Percentiles rank a stretch among this genome's conserved stretches.
Conservation (phyloP, 2,888 invertebrate species). For the Norana najaformis region DNA sequence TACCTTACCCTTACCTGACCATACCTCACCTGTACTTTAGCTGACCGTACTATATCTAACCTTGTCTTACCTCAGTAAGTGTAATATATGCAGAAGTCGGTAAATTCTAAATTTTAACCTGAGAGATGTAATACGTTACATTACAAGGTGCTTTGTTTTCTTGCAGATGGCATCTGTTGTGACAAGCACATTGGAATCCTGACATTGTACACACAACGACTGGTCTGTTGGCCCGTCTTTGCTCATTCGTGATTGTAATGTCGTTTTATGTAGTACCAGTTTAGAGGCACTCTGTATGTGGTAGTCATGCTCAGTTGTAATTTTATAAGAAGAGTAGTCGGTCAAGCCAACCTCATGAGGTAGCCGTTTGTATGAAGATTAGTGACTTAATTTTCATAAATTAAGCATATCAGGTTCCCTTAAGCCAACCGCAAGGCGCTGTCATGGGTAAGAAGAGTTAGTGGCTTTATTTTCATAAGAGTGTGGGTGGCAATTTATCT, state of each 20-base stretch:
- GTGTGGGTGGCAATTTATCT: background rate
- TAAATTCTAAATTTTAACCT: background rate
- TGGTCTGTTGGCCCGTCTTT: background rate
- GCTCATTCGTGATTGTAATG: background rate
- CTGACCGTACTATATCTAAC: too few relatives aligned
- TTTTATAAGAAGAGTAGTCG: too few relatives aligned
- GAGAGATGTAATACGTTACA: background rate
- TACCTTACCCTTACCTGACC: too few relatives aligned
- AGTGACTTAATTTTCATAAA: too few relatives aligned
- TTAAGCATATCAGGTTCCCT: too few relatives aligned
- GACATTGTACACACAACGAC: background rate
- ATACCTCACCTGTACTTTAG: too few relatives aligned
- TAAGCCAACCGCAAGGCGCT: too few relatives aligned
- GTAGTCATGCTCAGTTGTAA: background rate
- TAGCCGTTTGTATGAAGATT: too few relatives aligned
- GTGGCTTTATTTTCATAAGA: background rate
- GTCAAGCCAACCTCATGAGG: too few relatives aligned
- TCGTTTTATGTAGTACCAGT: background rate
- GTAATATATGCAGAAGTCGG: too few relatives aligned
- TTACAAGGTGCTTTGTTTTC: background rate
- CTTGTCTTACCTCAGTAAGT: too few relatives aligned
- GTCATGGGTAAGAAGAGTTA: too few relatives aligned
- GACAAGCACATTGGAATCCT: conserved; percentile 22
- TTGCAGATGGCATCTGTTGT: conserved; percentile 2
- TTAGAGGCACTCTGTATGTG: background rate